Base-by-base conservation (phyloP, 1,140 invertebrate species). In the Dreissena rostriformis region DNA sequence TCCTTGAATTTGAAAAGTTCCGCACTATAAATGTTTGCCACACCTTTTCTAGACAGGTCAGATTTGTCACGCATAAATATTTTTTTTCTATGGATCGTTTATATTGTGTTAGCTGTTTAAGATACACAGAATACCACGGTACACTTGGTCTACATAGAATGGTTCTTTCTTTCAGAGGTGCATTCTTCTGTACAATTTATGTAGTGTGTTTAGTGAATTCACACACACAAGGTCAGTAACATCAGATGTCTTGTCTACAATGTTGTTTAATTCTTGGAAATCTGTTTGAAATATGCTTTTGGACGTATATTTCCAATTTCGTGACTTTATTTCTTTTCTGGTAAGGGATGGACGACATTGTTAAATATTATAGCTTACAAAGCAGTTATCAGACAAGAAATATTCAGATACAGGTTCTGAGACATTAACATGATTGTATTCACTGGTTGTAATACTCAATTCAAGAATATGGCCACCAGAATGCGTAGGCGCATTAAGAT, bases 81-180 rank as follows among this genome's bases (percentile, higher is more conserved):
- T 76, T 57, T 76, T 26, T 49, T n/a, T n/a, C n/a, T n/a, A n/a
- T n/a, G n/a, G n/a, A 61, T 76, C 57, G 11, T 76, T 63, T 76
- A 29, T 24, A 76, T 15, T 76, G 73, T 65, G 57, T 76, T 4
- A 76, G n/a, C 8, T 19, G 19, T 76, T 63, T 76, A 26, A 76
- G 63, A 26, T 76, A 76, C 29, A 7, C 55, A 15, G 73, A 76
- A 76, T 65, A 76, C 73, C 55, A 76, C 29, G 71, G 71, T 14
- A 74, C 71, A 10, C 22, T 74, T 17, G 71, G n/a, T 53, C 29
- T 51, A 17, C 71, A 74, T 53, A 74, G 17, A n/a, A 14, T 49
- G 14, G 12, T 51, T 74, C n/a, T 51, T 74, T n/a, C n/a, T n/a
- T n/a, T n/a, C n/a, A n/a, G n/a, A n/a, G n/a, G n/a, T n/a, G n/a